phyloP scores from a whole-genome alignment of 2,888 invertebrate genomes.

The Seira sanloemensis region DNA sequence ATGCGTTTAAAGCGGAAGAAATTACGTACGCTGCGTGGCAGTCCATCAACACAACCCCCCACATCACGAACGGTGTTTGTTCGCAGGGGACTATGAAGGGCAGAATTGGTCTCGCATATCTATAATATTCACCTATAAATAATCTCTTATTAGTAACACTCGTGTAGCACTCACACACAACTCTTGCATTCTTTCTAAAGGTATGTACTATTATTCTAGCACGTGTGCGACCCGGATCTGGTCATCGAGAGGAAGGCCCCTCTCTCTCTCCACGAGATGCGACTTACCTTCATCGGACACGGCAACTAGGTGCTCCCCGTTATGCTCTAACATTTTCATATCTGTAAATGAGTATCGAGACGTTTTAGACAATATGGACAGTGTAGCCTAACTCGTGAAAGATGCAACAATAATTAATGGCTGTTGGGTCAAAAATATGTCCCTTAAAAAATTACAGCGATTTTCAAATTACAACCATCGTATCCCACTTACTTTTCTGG shows the following conservation, averaged over 20 bases:
- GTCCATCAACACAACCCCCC: slow-evolving; percentile 69
- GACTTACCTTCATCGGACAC: slow-evolving; percentile 29
- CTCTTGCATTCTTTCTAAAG: slow-evolving; percentile 55
- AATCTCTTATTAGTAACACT: slow-evolving; percentile 73
- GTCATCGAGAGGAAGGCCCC: slow-evolving; percentile 21
- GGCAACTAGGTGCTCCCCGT: slow-evolving; percentile 26
- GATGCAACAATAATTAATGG: slow-evolving; percentile 36
- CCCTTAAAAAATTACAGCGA: neutral
- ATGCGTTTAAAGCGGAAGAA: slow-evolving; percentile 51
- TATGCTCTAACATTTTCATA: slow-evolving; percentile 59
- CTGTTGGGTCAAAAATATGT: slow-evolving; percentile 30
- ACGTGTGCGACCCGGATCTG: slow-evolving; percentile 10
- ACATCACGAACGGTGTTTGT: slow-evolving; percentile 56
- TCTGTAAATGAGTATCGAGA: slow-evolving; percentile 70
- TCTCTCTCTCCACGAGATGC: neutral
- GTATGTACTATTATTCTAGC: slow-evolving; percentile 27
- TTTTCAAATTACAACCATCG: neutral
- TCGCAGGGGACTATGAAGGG: slow-evolving; percentile 68
- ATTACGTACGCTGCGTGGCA: slow-evolving; percentile 68
- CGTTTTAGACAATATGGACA: slow-evolving; percentile 58
- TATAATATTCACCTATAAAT: slow-evolving; percentile 72
- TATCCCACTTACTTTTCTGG: slow-evolving; percentile 41
- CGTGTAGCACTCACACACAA: slow-evolving; percentile 70
- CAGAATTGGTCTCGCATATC: slow-evolving; percentile 64
- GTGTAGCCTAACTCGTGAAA: slow-evolving; percentile 44